Percentiles rank a stretch among this genome's conserved stretches.
phyloP scores from a whole-genome alignment of 2,888 invertebrate genomes.

The Volucella bombylans region DNA sequence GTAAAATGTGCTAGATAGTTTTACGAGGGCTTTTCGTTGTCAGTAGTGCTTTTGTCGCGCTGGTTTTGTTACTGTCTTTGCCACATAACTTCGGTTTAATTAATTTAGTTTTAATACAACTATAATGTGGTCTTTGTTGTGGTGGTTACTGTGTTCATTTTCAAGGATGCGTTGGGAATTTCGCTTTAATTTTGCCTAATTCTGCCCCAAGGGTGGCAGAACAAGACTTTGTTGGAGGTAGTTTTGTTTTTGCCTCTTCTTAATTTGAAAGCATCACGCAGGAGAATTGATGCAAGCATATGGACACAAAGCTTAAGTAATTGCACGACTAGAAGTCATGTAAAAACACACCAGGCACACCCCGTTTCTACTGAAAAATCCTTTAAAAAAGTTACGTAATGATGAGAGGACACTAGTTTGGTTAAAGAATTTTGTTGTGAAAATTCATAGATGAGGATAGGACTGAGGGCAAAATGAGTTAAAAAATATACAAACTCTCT shows the following conservation, averaged over 20 bases:
- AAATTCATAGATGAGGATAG: too few relatives aligned
- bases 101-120: constrained; percentile 68
- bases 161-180: constrained; percentile 19
- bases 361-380: too few relatives aligned
- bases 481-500: too few relatives aligned
- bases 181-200: neutral
- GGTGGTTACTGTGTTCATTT: constrained; percentile 24
- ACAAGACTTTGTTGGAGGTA: neutral
- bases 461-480: too few relatives aligned
- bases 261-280: constrained; percentile 53
- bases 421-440: too few relatives aligned
- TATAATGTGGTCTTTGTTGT: constrained; percentile 62
- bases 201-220: neutral
- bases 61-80: constrained; percentile 33
- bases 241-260: neutral
- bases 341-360: constrained; percentile 1
- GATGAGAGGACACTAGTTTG: too few relatives aligned
- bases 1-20: constrained; percentile 67
- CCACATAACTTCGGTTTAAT: constrained; percentile 69
- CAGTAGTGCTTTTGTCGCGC: too few relatives aligned
- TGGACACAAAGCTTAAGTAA: neutral
- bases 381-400: too few relatives aligned
- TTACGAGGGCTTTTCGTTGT: constrained; percentile 53
- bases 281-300: constrained; percentile 26
- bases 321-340: constrained; percentile 24